Percentiles rank a stretch among this genome's conserved stretches.
Conservation (phyloP, 2,888 invertebrate species). For the Drosophila hamatofila region DNA sequence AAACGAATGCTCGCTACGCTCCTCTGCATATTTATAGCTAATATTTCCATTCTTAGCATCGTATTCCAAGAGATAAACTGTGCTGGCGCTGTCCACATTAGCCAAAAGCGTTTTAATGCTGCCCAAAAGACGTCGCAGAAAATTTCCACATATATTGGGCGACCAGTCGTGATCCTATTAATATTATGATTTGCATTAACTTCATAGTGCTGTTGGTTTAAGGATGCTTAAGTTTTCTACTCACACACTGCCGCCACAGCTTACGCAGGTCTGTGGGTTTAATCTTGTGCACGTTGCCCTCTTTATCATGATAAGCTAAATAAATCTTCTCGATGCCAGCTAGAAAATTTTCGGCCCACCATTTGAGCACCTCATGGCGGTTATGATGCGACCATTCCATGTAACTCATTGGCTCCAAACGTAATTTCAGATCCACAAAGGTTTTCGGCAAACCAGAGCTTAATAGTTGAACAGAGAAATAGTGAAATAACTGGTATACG, state of each 20-base stretch:
- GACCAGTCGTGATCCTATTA: constrained; percentile 49
- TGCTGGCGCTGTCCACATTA: constrained; percentile 32
- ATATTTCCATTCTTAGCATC: constrained; percentile 32
- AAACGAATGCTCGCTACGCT: constrained; percentile 46
- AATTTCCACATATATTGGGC: constrained; percentile 40
- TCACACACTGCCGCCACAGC: constrained; percentile 45
- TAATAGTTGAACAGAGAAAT: neutral
- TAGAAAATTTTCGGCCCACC: constrained; percentile 60
- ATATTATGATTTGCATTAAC: no score
- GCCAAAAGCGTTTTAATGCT: constrained; percentile 26
- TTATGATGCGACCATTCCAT: constrained; percentile 44
- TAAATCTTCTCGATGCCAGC: constrained; percentile 43
- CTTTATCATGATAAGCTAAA: constrained; percentile 40
- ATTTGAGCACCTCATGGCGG: constrained; percentile 37
- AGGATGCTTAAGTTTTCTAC: constrained; percentile 11
- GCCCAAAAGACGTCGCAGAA: constrained; percentile 36
- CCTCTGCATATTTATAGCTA: constrained; percentile 12
- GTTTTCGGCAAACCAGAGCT: neutral
- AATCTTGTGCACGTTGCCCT: constrained; percentile 30
- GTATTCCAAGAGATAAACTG: constrained; percentile 51
- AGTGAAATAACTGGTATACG: neutral
- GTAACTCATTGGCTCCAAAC: constrained; percentile 44
- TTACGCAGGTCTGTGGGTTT: constrained; percentile 5
- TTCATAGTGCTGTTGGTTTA: neutral
- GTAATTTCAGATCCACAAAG: constrained; percentile 52